Evolutionary conservation across 2,113 vertebrate species (phyloP).

Genomic region (Grammomys surdaster): DNA sequence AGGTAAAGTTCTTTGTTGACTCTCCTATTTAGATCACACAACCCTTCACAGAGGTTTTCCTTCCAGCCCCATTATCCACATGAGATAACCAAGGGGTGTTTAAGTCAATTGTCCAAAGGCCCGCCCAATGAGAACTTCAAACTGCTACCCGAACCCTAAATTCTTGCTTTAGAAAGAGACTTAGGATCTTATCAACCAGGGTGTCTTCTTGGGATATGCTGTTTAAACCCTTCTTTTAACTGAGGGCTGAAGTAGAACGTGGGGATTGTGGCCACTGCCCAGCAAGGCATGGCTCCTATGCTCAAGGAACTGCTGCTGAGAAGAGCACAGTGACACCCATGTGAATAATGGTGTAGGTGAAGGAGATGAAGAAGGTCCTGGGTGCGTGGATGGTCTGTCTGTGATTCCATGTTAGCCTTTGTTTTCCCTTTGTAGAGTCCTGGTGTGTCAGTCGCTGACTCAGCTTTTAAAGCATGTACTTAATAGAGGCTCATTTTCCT

Average conservation of each 20-base stretch:
- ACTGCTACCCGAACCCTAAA: background rate
- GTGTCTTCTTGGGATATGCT: background rate
- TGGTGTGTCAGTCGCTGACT: slow-evolving; percentile 19
- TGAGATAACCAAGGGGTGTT: background rate
- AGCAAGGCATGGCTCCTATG: background rate
- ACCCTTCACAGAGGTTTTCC: background rate
- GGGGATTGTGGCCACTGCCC: background rate
- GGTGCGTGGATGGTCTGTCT: background rate
- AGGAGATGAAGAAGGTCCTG: background rate
- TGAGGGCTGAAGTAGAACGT: background rate
- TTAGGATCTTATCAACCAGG: background rate
- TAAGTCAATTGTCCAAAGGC: background rate
- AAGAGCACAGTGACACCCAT: background rate
- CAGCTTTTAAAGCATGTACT: slow-evolving; percentile 39
- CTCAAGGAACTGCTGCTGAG: background rate
- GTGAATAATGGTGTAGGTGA: background rate
- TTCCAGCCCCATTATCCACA: background rate
- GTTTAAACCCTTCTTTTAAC: background rate
- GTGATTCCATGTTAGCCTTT: background rate
- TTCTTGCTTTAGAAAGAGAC: slow-evolving; percentile 36
- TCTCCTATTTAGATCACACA: background rate
- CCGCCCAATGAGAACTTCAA: background rate
- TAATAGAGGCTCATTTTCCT: slow-evolving; percentile 38
- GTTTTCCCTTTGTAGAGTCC: slow-evolving; percentile 24
- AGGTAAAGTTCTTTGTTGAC: slow-evolving; percentile 2